phyloP scores from a whole-genome alignment of 2,797 vertebrate genomes.

The Bovichtus diacanthus region DNA sequence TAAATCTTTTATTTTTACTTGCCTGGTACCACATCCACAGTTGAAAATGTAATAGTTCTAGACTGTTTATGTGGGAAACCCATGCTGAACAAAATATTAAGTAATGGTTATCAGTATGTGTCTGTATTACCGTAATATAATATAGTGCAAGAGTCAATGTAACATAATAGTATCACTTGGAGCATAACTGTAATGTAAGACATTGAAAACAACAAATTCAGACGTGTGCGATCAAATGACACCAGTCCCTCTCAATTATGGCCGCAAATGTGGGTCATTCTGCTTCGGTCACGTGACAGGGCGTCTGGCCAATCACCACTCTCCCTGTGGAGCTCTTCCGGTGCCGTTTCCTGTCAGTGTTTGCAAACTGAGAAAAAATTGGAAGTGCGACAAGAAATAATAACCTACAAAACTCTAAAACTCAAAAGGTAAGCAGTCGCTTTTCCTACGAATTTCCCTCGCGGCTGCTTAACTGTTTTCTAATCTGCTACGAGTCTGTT shows the following conservation, averaged over 20 bases:
- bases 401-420: conserved; percentile 50
- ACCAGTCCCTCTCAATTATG: conserved; percentile 64
- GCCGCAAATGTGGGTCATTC: conserved; percentile 40
- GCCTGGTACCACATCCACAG: background rate
- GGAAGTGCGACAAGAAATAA: conserved; percentile 84
- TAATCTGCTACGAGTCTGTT: background rate
- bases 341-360: conserved; percentile 89
- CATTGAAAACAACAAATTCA: background rate
- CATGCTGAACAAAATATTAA: no score
- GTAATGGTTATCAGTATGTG: no score
- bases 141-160: no score
- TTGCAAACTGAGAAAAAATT: conserved; percentile 89
- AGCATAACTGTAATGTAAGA: no score
- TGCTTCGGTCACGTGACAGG: conserved; percentile 41
- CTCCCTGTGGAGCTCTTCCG: conserved; percentile 84
- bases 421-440: conserved; percentile 78
- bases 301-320: conserved; percentile 69
- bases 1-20: background rate
- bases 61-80: no score
- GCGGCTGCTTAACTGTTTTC: background rate
- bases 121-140: no score
- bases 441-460: background rate
- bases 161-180: no score
- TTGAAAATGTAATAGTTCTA: background rate
- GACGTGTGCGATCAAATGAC: background rate